Evolutionary conservation across 2,113 vertebrate species (phyloP).

Genomic region (Sterrhoptilus dennistouni): DNA sequence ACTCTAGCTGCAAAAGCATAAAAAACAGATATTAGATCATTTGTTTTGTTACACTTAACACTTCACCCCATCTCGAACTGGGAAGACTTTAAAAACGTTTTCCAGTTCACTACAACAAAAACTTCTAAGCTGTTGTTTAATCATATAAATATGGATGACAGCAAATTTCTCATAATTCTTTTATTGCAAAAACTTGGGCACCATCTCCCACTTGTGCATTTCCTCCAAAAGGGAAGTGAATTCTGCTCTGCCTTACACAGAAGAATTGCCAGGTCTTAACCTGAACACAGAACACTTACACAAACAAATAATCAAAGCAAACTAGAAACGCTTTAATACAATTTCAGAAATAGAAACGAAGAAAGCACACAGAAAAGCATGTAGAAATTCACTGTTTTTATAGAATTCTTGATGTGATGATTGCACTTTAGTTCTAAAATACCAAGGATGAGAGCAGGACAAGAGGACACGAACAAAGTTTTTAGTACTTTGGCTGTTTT

Average conservation of each 20-base stretch:
- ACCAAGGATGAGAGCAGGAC: neutral
- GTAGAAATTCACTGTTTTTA: neutral
- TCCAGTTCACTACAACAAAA: neutral
- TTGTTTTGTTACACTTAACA: neutral
- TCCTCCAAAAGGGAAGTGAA: neutral
- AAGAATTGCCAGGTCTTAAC: neutral
- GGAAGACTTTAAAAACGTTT: neutral
- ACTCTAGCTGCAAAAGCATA: slow-evolving; percentile 88
- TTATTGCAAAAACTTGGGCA: neutral
- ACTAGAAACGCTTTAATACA: neutral
- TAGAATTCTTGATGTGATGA: neutral
- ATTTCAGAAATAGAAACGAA: neutral
- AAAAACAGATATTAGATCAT: slow-evolving; percentile 53
- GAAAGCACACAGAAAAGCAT: neutral
- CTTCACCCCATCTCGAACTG: neutral
- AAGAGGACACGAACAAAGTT: neutral
- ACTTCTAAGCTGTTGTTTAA: neutral
- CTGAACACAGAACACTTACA: neutral
- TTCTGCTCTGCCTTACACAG: neutral
- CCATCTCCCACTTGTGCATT: neutral
- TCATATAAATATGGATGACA: neutral
- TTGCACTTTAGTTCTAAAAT: neutral
- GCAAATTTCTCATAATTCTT: neutral
- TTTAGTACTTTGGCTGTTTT: neutral
- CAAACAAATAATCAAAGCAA: neutral